Base-by-base conservation (phyloP, 2,113 vertebrate species). In the Carassius carassius region DNA sequence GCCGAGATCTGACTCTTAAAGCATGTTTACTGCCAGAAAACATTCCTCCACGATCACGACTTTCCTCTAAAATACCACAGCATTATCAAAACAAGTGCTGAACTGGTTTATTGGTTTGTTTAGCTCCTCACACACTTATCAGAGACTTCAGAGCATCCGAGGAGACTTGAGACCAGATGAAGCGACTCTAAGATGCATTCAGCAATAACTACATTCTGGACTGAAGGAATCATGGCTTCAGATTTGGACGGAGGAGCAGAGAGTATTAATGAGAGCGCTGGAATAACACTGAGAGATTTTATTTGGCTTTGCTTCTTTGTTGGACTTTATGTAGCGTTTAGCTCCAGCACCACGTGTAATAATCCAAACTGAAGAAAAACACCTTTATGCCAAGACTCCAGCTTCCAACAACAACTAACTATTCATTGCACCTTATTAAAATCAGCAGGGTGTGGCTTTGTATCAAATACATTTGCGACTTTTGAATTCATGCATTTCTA, bases 261-360 rank as follows among this genome's bases (percentile, higher is more conserved):
- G 70, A 80, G 80, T 82, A 84, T 91, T 90, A 91, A 89, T 56
- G 85, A 84, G 88, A 87, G 91, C 80, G 54, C 78, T 91, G 88
- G 90, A 92, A 91, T 82, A 93, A 90, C 88, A 92, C 51, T 2
- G 13, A 60, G 70, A 87, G 67, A 87, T 92, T 90, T 91, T 81
- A 67, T 82, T 92, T 92, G 90, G 51, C 88, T 89, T 89, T 76
- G 75, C 75, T 75, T 84, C 75, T 56, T 81, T 72, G 72, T 78
- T 86, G 82, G 83, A 88, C 72, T 75, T 70, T 62, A 41, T 78
- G 49, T 81, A 88, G 85, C 63, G 54, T 77, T 84, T 65, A 84
- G 62, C 58, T 88, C 51, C 62, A 79, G 41, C 78, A 79, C 72
- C 76, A 35, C 21, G 32, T 60, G 17, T 70, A 83, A 89, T 80